A percentile compares a stretch with the other conserved stretches of the same genome.
Evolutionary conservation across 2,113 vertebrate genomes (phyloP).

Genomic region (Cichladusa arquata): DNA sequence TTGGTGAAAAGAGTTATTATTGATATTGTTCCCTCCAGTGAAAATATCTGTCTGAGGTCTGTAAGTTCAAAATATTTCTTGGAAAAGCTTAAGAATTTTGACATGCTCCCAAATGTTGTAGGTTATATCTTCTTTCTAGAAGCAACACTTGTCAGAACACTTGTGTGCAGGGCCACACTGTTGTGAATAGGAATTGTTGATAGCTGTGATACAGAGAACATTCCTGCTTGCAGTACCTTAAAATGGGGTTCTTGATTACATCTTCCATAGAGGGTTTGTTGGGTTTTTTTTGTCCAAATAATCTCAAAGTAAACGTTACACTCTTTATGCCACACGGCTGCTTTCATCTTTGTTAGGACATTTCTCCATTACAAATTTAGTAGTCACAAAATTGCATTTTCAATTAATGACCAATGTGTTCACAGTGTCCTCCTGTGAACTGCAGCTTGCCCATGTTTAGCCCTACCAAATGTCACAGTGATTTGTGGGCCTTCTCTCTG

Average conservation of each 20-base stretch:
- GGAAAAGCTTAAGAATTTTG: background rate
- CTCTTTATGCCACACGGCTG: background rate
- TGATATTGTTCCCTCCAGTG: background rate
- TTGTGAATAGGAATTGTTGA: background rate
- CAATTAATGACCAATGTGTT: background rate
- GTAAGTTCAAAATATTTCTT: background rate
- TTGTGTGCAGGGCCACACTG: background rate
- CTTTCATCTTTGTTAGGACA: background rate
- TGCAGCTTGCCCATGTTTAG: background rate
- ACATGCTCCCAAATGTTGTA: background rate
- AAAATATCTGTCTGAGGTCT: background rate
- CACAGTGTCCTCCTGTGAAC: background rate
- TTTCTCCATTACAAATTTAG: background rate
- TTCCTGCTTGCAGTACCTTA: background rate
- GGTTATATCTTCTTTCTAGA: background rate
- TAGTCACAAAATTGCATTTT: background rate
- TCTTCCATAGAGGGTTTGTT: background rate
- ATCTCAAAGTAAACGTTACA: background rate
- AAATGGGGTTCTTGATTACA: background rate
- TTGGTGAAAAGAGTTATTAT: background rate
- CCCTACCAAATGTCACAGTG: background rate
- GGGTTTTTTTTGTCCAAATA: background rate
- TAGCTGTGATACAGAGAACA: background rate
- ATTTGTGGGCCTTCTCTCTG: background rate
- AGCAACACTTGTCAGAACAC: background rate